Base-by-base conservation (phyloP, 2,888 invertebrate species). In the Acanthacorydalis orientalis region DNA sequence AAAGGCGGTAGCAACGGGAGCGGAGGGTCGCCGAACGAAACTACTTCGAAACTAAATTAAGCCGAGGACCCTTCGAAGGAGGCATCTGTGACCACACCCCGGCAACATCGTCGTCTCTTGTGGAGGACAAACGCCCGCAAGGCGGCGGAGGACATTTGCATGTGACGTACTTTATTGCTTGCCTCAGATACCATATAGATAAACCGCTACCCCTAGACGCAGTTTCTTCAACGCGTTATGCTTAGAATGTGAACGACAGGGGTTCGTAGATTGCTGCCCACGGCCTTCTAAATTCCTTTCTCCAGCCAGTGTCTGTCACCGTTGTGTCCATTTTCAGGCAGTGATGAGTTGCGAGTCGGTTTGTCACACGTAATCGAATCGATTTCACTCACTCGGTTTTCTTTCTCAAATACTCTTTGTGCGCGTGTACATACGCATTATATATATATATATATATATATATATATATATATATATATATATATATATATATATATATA, bases 41-140 rank as follows among this genome's bases (percentile, higher is more conserved):
- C 64, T 64, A 64, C 62, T 64, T 61, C 59, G 62, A 62, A 64
- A 64, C 64, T 65, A 64, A 64, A 64, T 64, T 64, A 64, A 64
- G 63, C 62, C 63, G 58, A 58, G 62, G 60, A 62, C 47, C 37
- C 37, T n/a, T 37, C 14, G 37, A 12, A 37, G 64, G 62, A 64
- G 65, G 65, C 65, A 64, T 65, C 64, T 65, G 65, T 64, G 65
- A 65, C 65, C 64, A 64, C 64, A 65, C 64, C 64, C 64, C 61
- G 62, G 60, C 62, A 62, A 61, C 61, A 60, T 60, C 58, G 57
- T 59, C 42, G 42, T 12, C 31, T 23, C 9, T 23, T 42, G 16
- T 31, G 14, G 14, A 37, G 37, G 37, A 37, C 37, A 37, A 37
- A 23, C 39, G 12, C 39, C 39, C 39, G 12, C 39, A 7, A 38